Conservation (phyloP, 2,797 vertebrate species). For the Mallotus villosus region DNA sequence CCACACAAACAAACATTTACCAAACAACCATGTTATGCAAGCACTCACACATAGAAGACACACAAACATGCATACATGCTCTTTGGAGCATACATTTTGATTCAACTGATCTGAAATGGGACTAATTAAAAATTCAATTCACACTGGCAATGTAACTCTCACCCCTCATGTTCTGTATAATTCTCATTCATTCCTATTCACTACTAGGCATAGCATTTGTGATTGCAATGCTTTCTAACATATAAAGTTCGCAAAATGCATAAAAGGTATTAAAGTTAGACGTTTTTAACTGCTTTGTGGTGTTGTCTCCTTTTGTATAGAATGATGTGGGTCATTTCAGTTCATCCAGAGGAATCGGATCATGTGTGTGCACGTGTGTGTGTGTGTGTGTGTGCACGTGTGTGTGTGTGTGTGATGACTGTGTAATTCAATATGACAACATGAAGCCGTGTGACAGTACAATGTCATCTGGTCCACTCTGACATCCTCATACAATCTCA, state of each 20-base stretch:
- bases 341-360: constrained; percentile 48
- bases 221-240: constrained; percentile 58
- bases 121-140: constrained; percentile 26
- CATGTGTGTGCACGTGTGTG: constrained; percentile 42
- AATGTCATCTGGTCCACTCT: constrained; percentile 55
- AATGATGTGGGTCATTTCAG: constrained; percentile 37
- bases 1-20: background rate
- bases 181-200: constrained; percentile 28
- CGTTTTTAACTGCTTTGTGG: constrained; percentile 71
- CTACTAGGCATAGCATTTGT: constrained; percentile 57
- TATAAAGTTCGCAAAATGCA: constrained; percentile 33
- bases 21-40: too few species aligned
- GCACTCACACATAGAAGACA: constrained; percentile 1
- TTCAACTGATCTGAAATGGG: background rate
- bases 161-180: constrained; percentile 45
- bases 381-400: constrained; percentile 51
- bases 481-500: constrained; percentile 70
- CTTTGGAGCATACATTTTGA: background rate
- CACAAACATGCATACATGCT: constrained; percentile 1
- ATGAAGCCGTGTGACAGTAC: constrained; percentile 57
- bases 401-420: constrained; percentile 43
- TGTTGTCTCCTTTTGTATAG: constrained; percentile 63
- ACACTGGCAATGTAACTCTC: constrained; percentile 33
- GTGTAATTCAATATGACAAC: constrained; percentile 10
- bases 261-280: constrained; percentile 74